phyloP scores from a whole-genome alignment of 2,113 vertebrate genomes.

The Gorilla gorilla region DNA sequence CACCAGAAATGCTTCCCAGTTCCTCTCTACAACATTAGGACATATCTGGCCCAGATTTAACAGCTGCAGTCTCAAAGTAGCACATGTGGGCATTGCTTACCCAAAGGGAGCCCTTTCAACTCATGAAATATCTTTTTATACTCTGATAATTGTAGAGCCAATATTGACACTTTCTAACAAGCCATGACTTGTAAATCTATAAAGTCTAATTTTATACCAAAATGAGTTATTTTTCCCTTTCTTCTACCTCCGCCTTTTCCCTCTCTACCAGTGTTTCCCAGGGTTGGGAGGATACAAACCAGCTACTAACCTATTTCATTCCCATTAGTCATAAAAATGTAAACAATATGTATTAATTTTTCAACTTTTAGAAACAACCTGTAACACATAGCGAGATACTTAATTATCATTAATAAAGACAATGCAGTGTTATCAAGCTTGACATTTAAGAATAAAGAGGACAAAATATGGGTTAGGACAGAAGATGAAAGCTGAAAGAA shows the following conservation, averaged over 20 bases:
- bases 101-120: neutral
- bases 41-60: neutral
- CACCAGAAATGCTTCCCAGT: neutral
- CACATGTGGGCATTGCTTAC: neutral
- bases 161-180: neutral
- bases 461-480: conserved; percentile 28
- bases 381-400: neutral
- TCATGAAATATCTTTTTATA: neutral
- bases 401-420: conserved; percentile 37
- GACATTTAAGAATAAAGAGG: conserved; percentile 30
- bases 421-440: neutral
- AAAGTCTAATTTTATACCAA: neutral
- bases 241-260: neutral
- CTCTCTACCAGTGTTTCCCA: neutral
- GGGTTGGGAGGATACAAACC: neutral
- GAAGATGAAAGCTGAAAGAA: conserved; percentile 53
- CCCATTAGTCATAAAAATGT: neutral
- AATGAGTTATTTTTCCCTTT: neutral
- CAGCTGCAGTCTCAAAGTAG: neutral
- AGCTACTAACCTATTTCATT: neutral
- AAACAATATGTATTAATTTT: neutral
- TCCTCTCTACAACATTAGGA: neutral
- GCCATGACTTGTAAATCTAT: neutral
- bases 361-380: neutral
- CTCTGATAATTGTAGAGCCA: neutral